Base-by-base conservation (phyloP, 2,113 vertebrate genomes). In the Anarrhichthys ocellatus region DNA sequence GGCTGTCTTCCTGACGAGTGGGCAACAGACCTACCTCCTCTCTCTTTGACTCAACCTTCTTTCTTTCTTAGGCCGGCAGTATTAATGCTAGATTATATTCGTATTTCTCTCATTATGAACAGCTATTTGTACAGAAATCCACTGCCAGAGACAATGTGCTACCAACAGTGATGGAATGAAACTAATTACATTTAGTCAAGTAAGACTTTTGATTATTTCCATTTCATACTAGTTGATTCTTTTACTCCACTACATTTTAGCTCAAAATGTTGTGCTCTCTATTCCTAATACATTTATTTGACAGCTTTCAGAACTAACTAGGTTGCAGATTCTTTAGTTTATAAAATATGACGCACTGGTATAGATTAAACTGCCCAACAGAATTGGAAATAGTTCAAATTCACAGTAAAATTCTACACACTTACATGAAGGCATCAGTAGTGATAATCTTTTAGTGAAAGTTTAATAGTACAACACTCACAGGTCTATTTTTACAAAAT, bases 1-100 rank as follows among this genome's bases (percentile, higher is more conserved):
- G 83, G 78, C 83, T 80, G 68, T 73, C 50, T 71, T 87, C 52
- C 78, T 75, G 79, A 73, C 6, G 29, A 62, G 50, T 59, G 46
- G 82, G 70, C 58, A 42, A 74, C 29, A 58, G 79, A 50, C 58
- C 8, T 75, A 24, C 36, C 24, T 62, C 64, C 9, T 61, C 54
- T 61, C 46, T 64, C 54, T 73, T 15, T 68, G 42, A 70, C 68
- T 82, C 10, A 34, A 17, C 48, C 34, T 61, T 2, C 11, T 11
- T 6, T 10, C 54, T 61, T 46, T 64, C 71, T 6, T 38, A 70
- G 54, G 5, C 38, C 71, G 24, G 15, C 20, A 3, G 9, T 48
- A 46, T 9, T 72, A 34, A 40, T 32, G 20, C n/a, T 24, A 32
- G 61, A 6, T 29, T 9, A 24, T 46, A 24, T 54, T 13, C 1